phyloP scores from a whole-genome alignment of 2,888 invertebrate species.

The Pollenia labialis region DNA sequence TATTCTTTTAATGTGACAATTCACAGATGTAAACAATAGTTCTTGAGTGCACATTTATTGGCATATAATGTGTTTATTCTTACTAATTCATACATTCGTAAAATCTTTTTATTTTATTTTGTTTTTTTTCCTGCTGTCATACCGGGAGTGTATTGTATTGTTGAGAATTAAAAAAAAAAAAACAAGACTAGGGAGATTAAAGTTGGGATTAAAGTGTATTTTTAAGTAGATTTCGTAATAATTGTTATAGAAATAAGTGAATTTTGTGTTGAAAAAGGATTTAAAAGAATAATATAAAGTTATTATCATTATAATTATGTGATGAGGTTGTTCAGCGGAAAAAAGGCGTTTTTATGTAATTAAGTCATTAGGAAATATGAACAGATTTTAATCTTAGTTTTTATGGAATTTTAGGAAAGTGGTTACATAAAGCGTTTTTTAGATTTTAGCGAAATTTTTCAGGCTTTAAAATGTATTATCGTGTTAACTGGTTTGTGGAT shows the following conservation, averaged over 20 bases:
- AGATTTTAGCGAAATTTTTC: no score
- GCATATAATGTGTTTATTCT: constrained; percentile 64
- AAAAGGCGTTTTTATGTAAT: background rate
- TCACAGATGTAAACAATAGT: constrained; percentile 70
- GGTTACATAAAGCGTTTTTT: no score
- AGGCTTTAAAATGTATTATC: no score
- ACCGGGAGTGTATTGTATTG: constrained; percentile 3
- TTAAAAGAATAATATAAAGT: background rate
- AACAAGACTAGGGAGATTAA: constrained; percentile 37
- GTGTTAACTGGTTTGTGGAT: no score
- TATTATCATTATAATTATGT: constrained; percentile 21
- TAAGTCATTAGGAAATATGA: background rate
- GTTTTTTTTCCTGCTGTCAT: constrained; percentile 2
- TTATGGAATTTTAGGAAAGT: no score
- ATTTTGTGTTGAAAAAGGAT: background rate
- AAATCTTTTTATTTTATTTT: constrained; percentile 18
- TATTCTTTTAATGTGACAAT: constrained; percentile 56
- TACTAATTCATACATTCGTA: constrained; percentile 59
- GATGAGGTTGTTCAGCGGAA: background rate
- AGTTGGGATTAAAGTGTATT: constrained; percentile 54
- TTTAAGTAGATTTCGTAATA: constrained; percentile 53
- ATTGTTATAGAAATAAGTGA: constrained; percentile 20
- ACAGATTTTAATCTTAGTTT: background rate
- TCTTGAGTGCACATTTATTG: constrained; percentile 69
- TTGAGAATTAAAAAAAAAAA: constrained; percentile 4